Percentiles rank a stretch among this genome's conserved stretches.
phyloP scores from a whole-genome alignment of 2,113 vertebrate species.

The Spermophilus dauricus region DNA sequence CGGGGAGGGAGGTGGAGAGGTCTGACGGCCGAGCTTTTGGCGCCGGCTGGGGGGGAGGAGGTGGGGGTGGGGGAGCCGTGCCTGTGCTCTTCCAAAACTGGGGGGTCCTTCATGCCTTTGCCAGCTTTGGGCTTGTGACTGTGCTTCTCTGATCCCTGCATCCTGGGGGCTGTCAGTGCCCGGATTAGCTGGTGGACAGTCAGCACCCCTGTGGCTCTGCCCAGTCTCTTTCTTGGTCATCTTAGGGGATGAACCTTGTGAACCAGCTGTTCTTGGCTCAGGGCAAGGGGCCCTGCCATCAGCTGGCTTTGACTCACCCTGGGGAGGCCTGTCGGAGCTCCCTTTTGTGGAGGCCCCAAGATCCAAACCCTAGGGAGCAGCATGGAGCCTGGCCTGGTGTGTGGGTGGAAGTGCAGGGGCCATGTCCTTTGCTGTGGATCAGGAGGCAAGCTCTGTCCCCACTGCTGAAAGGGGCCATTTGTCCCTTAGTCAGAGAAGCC shows the following conservation, averaged over 20 bases:
- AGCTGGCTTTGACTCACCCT: background rate
- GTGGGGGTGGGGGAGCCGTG: accelerated
- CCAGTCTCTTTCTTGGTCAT: background rate
- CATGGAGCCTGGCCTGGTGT: too few species aligned
- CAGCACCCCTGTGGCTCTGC: accelerated
- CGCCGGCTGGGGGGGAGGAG: background rate
- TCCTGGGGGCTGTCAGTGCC: background rate
- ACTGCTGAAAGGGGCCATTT: too few species aligned
- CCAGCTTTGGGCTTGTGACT: too few species aligned
- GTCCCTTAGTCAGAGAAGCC: too few species aligned
- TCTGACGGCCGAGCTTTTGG: background rate
- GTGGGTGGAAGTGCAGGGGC: too few species aligned
- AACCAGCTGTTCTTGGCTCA: background rate
- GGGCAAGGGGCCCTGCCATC: background rate
- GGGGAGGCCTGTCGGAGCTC: background rate
- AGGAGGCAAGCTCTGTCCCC: too few species aligned
- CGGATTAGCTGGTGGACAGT: background rate
- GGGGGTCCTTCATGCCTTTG: too few species aligned
- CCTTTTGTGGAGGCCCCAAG: too few species aligned
- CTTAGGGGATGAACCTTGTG: background rate
- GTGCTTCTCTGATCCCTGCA: background rate
- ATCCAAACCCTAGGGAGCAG: background rate
- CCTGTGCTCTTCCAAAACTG: background rate
- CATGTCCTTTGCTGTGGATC: accelerated
- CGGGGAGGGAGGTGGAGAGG: background rate